Percentiles rank a stretch among this genome's conserved stretches.
Conservation (phyloP, 2,797 vertebrate genomes). For the Karalla daura region DNA sequence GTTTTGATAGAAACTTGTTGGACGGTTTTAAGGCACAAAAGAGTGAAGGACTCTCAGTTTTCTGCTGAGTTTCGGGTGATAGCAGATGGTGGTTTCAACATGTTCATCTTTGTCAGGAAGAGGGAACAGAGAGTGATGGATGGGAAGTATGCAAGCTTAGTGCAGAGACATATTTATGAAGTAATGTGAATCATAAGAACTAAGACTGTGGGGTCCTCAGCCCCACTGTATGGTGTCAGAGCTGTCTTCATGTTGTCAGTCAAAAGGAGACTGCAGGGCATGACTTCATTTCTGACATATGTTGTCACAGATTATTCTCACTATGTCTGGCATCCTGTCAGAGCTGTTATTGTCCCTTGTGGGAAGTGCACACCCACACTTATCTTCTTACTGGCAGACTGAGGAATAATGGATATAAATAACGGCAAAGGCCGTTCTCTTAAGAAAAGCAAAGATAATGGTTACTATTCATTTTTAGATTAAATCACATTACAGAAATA, state of each 20-base stretch:
- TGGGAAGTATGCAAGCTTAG: background rate
- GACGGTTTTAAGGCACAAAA: background rate
- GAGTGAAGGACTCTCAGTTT: constrained; percentile 9
- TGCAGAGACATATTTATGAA: background rate
- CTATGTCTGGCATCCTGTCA: constrained; percentile 70
- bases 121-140: constrained; percentile 6
- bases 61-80: constrained; percentile 11
- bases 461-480: background rate
- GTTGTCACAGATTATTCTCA: constrained; percentile 65
- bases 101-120: constrained; percentile 7
- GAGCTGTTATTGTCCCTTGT: constrained; percentile 50
- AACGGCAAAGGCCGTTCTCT: background rate
- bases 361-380: constrained; percentile 24
- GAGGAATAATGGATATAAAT: background rate
- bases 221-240: constrained; percentile 10
- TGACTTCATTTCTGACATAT: constrained; percentile 58
- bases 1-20: constrained; percentile 17
- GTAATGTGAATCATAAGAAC: constrained; percentile 8
- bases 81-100: constrained; percentile 37
- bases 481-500: background rate
- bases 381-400: constrained; percentile 25
- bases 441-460: background rate
- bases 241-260: constrained; percentile 51
- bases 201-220: constrained; percentile 1
- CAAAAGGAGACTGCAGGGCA: constrained; percentile 46